Percentiles rank a stretch among this genome's conserved stretches.
These are phyloP conservation scores for Ichneumoninae sp. DNA, from an alignment of 2,888 invertebrate genomes.

Conservation along the genomic window DNA sequence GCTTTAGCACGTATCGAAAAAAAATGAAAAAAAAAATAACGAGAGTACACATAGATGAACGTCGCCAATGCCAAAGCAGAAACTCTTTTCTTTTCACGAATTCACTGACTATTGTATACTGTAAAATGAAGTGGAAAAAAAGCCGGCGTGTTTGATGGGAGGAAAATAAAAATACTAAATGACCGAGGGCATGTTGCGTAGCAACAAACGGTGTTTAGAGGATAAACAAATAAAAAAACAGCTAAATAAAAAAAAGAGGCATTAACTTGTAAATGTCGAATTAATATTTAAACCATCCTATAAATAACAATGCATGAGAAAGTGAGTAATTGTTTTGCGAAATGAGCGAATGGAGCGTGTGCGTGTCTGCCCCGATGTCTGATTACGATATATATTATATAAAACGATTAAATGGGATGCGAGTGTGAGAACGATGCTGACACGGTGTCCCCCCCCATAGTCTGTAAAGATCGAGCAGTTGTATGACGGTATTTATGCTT, in stretches of 20 bases:
- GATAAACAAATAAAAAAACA: conserved; percentile 41
- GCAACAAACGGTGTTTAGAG: conserved; percentile 70
- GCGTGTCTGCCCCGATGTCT: conserved; percentile 29
- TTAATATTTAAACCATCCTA: conserved; percentile 69
- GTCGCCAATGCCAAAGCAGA: conserved; percentile 59
- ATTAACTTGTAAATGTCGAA: conserved; percentile 73
- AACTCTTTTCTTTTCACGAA: conserved; percentile 39
- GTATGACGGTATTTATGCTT: conserved; percentile 45
- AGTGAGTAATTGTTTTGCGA: conserved; percentile 39
- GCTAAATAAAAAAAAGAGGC: conserved; percentile 52
- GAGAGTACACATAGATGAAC: conserved; percentile 31
- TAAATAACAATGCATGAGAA: conserved; percentile 44
- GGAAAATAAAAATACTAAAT: conserved; percentile 39
- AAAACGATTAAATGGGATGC: conserved; percentile 32
- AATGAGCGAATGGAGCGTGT: conserved; percentile 25
- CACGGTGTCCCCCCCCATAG: conserved; percentile 32
- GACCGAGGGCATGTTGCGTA: conserved; percentile 65
- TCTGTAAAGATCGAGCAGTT: conserved; percentile 43
- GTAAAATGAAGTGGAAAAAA: conserved; percentile 39
- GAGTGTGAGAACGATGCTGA: conserved; percentile 23
- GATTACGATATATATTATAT: conserved; percentile 32
- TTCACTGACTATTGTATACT: conserved; percentile 28
- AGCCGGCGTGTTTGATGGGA: conserved; percentile 14
- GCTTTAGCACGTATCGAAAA: conserved; percentile 67
- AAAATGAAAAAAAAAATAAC: conserved; percentile 25